These are phyloP conservation scores for Lagorchestes hirsutus DNA, from an alignment of 2,797 vertebrate species.

Conservation along the genomic window DNA sequence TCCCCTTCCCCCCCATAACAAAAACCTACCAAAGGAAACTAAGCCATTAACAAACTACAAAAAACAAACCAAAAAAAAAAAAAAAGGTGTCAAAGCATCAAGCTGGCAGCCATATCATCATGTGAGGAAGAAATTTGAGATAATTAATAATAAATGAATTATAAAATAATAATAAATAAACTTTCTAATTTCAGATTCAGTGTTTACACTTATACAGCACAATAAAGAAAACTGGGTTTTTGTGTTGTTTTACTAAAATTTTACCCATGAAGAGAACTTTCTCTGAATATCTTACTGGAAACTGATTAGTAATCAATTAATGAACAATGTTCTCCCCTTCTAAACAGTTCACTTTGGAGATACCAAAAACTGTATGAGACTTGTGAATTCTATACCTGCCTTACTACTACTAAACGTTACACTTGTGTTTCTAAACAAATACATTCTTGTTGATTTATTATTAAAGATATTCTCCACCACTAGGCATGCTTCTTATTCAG, in stretches of 20 bases:
- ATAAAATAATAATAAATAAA: neutral
- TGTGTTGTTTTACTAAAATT: neutral
- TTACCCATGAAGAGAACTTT: neutral
- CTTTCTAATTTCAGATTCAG: neutral
- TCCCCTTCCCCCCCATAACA: neutral
- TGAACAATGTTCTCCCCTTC: neutral
- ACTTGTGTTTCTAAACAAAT: neutral
- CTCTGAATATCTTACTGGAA: neutral
- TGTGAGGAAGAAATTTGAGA: neutral
- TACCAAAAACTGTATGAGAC: neutral
- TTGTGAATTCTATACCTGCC: neutral
- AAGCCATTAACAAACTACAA: neutral
- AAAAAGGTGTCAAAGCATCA: neutral
- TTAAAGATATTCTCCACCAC: neutral
- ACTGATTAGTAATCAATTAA: neutral
- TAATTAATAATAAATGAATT: neutral
- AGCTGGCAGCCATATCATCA: slow-evolving; percentile 50
- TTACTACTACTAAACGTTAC: neutral
- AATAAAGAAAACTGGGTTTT: neutral
- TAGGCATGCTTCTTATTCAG: neutral
- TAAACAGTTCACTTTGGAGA: neutral
- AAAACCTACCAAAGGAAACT: neutral
- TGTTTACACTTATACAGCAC: neutral
- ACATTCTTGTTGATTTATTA: neutral
- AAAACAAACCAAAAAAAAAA: neutral